Percentiles rank a stretch among this genome's conserved stretches.
Conservation (phyloP, 2,113 vertebrate genomes). For the Cephalopholis sonnerati region DNA sequence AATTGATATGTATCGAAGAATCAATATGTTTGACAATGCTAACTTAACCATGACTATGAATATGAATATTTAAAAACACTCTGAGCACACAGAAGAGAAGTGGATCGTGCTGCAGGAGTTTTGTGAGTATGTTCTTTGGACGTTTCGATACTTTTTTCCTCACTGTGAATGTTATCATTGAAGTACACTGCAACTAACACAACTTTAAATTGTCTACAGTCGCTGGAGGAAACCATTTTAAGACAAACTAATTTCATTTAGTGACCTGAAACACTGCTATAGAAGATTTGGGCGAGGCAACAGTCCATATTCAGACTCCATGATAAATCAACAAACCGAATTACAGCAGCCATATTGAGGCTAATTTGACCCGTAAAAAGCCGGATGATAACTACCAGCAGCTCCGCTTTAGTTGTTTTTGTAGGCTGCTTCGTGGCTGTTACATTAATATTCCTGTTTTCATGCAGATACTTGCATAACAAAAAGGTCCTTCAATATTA, state of each 20-base stretch:
- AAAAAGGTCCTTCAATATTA: too few species aligned
- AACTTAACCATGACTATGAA: too few species aligned
- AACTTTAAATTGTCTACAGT: background rate
- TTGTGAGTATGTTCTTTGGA: background rate
- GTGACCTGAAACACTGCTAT: background rate
- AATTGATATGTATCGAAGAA: too few species aligned
- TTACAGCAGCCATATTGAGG: background rate
- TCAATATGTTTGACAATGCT: too few species aligned
- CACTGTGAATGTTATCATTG: background rate
- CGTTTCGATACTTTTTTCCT: background rate
- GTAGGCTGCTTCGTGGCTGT: too few species aligned
- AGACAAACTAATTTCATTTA: too few species aligned
- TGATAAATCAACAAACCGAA: background rate
- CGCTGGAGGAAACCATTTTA: background rate
- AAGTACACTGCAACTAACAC: background rate
- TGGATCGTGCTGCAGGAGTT: background rate
- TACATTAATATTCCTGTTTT: too few species aligned
- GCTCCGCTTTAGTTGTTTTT: background rate
- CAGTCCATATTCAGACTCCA: background rate
- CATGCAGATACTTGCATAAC: background rate
- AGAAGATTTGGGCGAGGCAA: background rate
- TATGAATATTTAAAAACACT: too few species aligned
- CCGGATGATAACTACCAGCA: background rate
- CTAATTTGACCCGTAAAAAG: background rate
- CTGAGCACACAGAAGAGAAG: background rate